These are phyloP conservation scores for Apotomis turbidana DNA, from an alignment of 2,888 invertebrate species.

Conservation along the genomic window DNA sequence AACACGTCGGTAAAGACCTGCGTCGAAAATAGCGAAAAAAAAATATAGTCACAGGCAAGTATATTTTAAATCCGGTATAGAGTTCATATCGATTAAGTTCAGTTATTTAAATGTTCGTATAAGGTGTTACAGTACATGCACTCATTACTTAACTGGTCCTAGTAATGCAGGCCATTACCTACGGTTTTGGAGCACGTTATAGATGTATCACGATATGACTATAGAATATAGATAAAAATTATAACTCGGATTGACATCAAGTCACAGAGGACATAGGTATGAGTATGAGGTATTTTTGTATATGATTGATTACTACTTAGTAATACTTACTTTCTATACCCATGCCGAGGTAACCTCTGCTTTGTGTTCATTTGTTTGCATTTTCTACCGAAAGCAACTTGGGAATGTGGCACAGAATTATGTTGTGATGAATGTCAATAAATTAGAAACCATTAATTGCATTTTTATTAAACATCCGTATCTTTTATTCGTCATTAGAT, in stretches of 20 bases:
- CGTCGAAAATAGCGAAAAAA: no score
- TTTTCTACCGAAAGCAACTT: conserved; percentile 21
- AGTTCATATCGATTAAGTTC: no score
- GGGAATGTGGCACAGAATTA: conserved; percentile 17
- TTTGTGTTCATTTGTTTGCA: conserved; percentile 17
- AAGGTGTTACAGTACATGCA: no score
- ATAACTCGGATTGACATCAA: neutral
- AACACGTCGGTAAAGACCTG: no score
- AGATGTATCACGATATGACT: no score
- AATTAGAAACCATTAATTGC: conserved; percentile 13
- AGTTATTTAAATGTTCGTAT: no score
- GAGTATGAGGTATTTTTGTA: neutral
- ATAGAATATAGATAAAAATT: no score
- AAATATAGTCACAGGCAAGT: no score
- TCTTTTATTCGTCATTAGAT: neutral
- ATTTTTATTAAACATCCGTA: neutral
- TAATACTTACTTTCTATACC: neutral
- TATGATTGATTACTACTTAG: neutral
- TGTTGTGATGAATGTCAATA: conserved; percentile 34
- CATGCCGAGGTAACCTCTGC: neutral
- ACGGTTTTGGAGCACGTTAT: no score
- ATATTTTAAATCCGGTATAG: no score
- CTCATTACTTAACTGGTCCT: no score
- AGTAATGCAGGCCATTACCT: no score
- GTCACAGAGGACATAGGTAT: neutral